Conservation (phyloP, 2,113 vertebrate species). For the Oryzias melastigma region DNA sequence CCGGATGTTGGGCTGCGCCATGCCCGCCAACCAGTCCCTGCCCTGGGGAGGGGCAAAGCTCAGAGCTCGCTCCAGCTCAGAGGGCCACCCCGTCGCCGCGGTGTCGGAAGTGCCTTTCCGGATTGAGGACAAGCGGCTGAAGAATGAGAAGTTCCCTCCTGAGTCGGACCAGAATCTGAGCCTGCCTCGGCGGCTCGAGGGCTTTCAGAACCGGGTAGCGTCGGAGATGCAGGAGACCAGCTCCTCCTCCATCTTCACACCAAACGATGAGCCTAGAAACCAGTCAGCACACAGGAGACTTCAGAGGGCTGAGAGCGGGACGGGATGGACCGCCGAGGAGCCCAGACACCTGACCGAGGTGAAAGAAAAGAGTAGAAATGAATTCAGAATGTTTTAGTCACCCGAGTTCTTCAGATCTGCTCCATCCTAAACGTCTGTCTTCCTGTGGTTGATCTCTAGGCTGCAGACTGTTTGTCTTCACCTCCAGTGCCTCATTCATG, state of each 20-base stretch:
- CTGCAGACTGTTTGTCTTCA: conserved; percentile 24
- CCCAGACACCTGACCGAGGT: too few species aligned
- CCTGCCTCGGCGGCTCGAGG: background rate
- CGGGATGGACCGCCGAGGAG: too few species aligned
- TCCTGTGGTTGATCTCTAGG: conserved; percentile 14
- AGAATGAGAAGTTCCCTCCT: too few species aligned
- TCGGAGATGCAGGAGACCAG: too few species aligned
- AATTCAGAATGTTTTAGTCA: background rate
- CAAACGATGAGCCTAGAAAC: too few species aligned
- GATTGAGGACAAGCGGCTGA: too few species aligned
- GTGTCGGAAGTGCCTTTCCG: conserved; percentile 84
- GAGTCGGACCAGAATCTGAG: background rate
- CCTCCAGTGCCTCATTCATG: conserved; percentile 42
- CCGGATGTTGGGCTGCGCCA: conserved; percentile 25
- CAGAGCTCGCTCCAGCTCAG: conserved; percentile 25
- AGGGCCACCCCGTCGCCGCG: conserved; percentile 44
- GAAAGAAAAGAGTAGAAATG: too few species aligned
- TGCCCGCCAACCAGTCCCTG: conserved; percentile 77
- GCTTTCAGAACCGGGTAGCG: too few species aligned
- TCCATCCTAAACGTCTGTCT: background rate
- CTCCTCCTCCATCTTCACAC: too few species aligned
- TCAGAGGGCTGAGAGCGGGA: too few species aligned
- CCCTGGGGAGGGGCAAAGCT: conserved; percentile 41
- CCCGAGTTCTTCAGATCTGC: background rate
- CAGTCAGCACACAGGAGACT: too few species aligned